phyloP scores from a whole-genome alignment of 2,888 invertebrate species.

The Ditula angustiorana region DNA sequence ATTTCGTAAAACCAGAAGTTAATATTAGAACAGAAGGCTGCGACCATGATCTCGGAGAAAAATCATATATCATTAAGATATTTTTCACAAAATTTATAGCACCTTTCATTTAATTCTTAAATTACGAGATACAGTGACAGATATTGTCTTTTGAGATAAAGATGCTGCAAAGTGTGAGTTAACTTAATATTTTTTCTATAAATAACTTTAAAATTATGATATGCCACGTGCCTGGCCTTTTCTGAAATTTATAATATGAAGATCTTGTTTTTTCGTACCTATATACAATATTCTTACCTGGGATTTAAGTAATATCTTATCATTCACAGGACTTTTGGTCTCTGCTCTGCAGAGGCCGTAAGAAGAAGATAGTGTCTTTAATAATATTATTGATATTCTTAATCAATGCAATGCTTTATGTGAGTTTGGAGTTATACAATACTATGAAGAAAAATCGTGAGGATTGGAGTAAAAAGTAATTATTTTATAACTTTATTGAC shows the following conservation, averaged over 20 bases:
- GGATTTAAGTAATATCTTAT: constrained; percentile 45
- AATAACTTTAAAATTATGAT: background rate
- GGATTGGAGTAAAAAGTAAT: constrained; percentile 71
- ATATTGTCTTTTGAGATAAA: constrained; percentile 7
- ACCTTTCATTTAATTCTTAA: background rate
- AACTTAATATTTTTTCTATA: background rate
- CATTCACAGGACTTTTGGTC: constrained; percentile 66
- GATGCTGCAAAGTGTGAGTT: constrained; percentile 35
- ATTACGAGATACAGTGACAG: background rate
- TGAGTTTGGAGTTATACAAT: constrained; percentile 72
- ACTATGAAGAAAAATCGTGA: constrained; percentile 63
- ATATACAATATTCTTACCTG: too few species aligned
- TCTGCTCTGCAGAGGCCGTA: constrained; percentile 72
- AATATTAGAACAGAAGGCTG: too few species aligned
- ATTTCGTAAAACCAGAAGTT: background rate
- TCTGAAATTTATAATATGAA: too few species aligned
- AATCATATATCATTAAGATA: constrained; percentile 5
- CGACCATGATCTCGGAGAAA: background rate
- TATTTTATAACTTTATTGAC: background rate
- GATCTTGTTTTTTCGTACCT: too few species aligned
- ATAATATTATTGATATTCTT: constrained; percentile 66
- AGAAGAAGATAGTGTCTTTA: constrained; percentile 70
- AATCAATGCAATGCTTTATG: constrained; percentile 75
- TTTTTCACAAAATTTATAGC: background rate
- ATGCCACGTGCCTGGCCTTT: too few species aligned